Evolutionary conservation across 2,113 vertebrate species (phyloP).

Genomic region (Cygnus buccinator): DNA sequence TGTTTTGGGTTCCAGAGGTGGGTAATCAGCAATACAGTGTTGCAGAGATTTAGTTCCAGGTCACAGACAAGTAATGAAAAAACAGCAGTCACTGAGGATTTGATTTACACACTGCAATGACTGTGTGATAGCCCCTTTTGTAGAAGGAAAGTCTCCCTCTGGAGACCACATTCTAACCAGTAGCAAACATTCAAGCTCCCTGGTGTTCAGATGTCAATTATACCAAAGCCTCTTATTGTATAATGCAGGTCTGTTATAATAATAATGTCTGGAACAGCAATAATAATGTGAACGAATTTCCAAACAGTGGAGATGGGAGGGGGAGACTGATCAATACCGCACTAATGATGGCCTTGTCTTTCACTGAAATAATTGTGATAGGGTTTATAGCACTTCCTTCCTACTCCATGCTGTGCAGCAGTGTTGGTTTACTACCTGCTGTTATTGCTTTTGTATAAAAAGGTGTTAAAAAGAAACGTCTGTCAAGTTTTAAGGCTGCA

Average conservation of each 20-base stretch:
- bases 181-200: constrained; percentile 27
- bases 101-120: constrained; percentile 44
- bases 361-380: constrained; percentile 50
- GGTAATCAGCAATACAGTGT: neutral
- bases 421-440: constrained; percentile 65
- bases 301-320: constrained; percentile 47
- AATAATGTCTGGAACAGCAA: constrained; percentile 43
- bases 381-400: constrained; percentile 61
- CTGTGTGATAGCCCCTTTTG: constrained; percentile 27
- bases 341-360: constrained; percentile 51
- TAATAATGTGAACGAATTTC: constrained; percentile 62
- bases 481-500: constrained; percentile 58
- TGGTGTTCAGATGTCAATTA: constrained; percentile 64
- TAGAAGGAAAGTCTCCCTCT: constrained; percentile 30
- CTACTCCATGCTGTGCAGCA: constrained; percentile 37
- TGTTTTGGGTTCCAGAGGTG: neutral
- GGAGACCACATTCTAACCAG: constrained; percentile 19
- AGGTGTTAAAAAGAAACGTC: constrained; percentile 63
- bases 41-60: constrained; percentile 40
- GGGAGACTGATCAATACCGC: constrained; percentile 35
- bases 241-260: constrained; percentile 55
- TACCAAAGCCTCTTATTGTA: constrained; percentile 63
- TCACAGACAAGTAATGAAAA: constrained; percentile 45
- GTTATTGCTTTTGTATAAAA: constrained; percentile 59
- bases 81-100: constrained; percentile 26